Percentiles rank a stretch among this genome's conserved stretches.
phyloP scores from a whole-genome alignment of 1,140 invertebrate species.

The Leptoteleia sp. region DNA sequence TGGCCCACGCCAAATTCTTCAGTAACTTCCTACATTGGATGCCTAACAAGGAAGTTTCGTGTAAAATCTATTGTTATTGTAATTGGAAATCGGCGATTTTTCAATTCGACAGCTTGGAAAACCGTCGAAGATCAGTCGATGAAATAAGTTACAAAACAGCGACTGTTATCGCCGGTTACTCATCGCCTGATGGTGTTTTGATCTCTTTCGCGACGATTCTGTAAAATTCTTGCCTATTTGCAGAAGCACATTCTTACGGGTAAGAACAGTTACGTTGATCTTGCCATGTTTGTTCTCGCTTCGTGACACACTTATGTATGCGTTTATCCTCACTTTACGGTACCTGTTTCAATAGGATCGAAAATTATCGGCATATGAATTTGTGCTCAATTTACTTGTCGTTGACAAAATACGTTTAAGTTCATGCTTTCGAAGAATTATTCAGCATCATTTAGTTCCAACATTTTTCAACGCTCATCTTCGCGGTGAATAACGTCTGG shows the following conservation, averaged over 20 bases:
- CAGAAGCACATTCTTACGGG: conserved; percentile 62
- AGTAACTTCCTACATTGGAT: conserved; percentile 26
- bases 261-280: conserved; percentile 71
- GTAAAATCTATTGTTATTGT: conserved; percentile 7
- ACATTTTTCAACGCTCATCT: no score
- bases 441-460: no score
- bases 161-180: conserved; percentile 19
- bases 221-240: conserved; percentile 65
- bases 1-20: conserved; percentile 53
- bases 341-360: conserved; percentile 67
- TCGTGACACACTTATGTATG: conserved; percentile 69
- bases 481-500: no score
- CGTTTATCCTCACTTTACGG: conserved; percentile 68
- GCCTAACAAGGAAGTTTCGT: conserved; percentile 25
- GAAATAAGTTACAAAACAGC: conserved; percentile 16
- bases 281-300: conserved; percentile 69
- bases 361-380: conserved; percentile 61
- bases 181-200: conserved; percentile 39
- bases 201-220: conserved; percentile 58
- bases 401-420: conserved; percentile 10
- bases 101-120: not conserved
- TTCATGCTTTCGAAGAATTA: not conserved
- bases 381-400: conserved; percentile 22
- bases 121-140: conserved; percentile 4
- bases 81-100: not conserved